phyloP scores from a whole-genome alignment of 2,797 vertebrate species.

The Petrocephalus schoutedeni region DNA sequence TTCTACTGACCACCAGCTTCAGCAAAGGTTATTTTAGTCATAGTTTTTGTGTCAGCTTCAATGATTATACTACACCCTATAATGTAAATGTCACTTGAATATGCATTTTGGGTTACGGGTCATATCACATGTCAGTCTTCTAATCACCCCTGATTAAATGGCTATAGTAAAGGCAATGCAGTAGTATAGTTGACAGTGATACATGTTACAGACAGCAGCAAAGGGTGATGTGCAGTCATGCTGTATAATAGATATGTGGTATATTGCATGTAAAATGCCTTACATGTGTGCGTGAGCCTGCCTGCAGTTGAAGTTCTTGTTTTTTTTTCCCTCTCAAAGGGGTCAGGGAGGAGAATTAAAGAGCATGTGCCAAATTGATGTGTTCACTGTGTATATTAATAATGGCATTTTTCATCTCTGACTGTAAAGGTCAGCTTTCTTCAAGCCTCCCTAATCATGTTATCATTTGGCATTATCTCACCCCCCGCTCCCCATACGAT shows the following conservation, averaged over 20 bases:
- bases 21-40: slow-evolving; percentile 2
- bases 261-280: neutral
- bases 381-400: slow-evolving; percentile 18
- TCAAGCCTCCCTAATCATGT: slow-evolving; percentile 25
- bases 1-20: neutral
- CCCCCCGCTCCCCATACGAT: neutral
- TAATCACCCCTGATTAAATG: neutral
- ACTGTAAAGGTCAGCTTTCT: slow-evolving; percentile 20
- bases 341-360: neutral
- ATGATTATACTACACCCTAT: neutral
- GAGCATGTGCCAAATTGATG: slow-evolving; percentile 19
- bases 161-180: neutral
- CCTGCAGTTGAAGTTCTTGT: neutral
- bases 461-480: slow-evolving; percentile 35
- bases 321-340: neutral
- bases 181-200: neutral
- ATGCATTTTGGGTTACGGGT: neutral
- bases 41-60: neutral
- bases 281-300: neutral
- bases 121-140: neutral
- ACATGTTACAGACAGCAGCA: neutral
- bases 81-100: slow-evolving; percentile 18
- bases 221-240: neutral
- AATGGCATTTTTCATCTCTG: slow-evolving; percentile 21
- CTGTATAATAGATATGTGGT: neutral